A percentile compares a stretch with the other conserved stretches of the same genome.
Conservation (phyloP, 2,113 vertebrate species). For the Smithornis capensis region DNA sequence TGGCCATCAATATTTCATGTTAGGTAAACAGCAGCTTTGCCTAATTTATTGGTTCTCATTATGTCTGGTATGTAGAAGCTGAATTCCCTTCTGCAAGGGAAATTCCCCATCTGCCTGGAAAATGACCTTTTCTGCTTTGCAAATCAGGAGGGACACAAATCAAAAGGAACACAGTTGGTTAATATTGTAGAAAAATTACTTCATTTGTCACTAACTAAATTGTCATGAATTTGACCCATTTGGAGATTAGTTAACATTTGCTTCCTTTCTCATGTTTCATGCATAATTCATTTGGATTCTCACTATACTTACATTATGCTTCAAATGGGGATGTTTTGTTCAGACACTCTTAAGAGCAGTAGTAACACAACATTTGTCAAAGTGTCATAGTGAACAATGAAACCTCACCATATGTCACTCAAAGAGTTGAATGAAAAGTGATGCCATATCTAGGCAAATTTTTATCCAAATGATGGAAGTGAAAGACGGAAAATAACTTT, state of each 20-base stretch:
- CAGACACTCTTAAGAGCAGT: neutral
- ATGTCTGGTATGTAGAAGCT: constrained; percentile 70
- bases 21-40: constrained; percentile 79
- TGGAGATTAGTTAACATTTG: constrained; percentile 74
- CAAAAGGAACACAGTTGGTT: constrained; percentile 73
- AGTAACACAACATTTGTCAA: constrained; percentile 50
- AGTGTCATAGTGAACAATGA: constrained; percentile 36
- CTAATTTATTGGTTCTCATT: constrained; percentile 86
- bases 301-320: neutral
- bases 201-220: constrained; percentile 71
- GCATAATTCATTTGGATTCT: constrained; percentile 71
- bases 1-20: constrained; percentile 78
- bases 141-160: constrained; percentile 71
- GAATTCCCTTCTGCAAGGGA: constrained; percentile 52
- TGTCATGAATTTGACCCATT: constrained; percentile 76
- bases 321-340: neutral
- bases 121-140: constrained; percentile 74
- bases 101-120: constrained; percentile 66
- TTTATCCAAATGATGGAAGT: constrained; percentile 11
- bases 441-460: neutral
- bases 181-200: constrained; percentile 76
- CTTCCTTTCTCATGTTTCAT: constrained; percentile 64
- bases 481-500: constrained; percentile 1
- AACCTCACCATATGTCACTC: constrained; percentile 29
- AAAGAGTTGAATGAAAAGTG: constrained; percentile 27